Conservation (phyloP, 35 echinoderm and acorn worm genomes). For the Strongylocentrotus purpuratus region DNA sequence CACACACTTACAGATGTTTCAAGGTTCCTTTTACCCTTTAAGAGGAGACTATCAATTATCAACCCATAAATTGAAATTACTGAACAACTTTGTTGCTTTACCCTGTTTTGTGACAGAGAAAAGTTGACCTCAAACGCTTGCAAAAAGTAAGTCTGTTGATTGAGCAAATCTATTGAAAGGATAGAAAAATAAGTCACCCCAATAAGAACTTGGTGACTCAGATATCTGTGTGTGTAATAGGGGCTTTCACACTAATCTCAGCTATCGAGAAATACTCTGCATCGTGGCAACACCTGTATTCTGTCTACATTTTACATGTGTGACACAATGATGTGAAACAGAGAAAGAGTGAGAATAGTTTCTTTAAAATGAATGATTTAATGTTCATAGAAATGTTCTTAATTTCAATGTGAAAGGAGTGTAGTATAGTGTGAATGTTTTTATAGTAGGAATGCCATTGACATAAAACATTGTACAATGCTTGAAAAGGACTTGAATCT, state of each 20-base stretch:
- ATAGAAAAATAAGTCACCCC: background rate
- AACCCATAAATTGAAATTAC: background rate
- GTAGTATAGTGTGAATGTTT: too few relatives aligned
- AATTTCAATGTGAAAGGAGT: too few relatives aligned
- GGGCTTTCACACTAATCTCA: background rate
- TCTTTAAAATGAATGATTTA: too few relatives aligned
- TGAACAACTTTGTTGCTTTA: background rate
- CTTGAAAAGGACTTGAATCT: too few relatives aligned
- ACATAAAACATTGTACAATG: too few relatives aligned
- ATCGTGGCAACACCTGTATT: too few relatives aligned
- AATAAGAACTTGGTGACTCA: background rate
- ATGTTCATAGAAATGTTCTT: too few relatives aligned
- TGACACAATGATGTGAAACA: too few relatives aligned
- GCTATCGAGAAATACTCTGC: background rate
- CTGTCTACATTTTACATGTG: too few relatives aligned
- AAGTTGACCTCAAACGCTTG: background rate
- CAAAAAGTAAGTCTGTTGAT: background rate
- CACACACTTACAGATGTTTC: background rate
- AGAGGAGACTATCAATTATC: background rate
- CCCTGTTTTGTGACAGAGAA: background rate
- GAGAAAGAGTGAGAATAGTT: too few relatives aligned
- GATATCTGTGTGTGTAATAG: background rate
- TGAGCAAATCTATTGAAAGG: slow-evolving; percentile 12
- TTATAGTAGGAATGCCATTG: too few relatives aligned
- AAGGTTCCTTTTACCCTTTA: background rate